phyloP scores from a whole-genome alignment of 1,140 invertebrate species.

The Rhagoletis zephyria region DNA sequence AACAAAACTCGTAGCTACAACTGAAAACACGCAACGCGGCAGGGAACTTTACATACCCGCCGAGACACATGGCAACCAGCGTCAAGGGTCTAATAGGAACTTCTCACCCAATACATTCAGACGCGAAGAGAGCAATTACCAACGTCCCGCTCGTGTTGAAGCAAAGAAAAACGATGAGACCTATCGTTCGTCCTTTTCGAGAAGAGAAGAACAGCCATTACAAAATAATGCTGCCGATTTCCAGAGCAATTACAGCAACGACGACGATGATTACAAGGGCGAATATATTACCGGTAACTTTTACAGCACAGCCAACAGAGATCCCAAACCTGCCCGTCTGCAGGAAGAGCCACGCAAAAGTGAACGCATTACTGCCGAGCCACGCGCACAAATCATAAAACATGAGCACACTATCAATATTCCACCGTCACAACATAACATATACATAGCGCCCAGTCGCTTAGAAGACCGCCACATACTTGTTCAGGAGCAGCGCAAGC shows the following conservation, averaged over 20 bases:
- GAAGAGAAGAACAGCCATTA: neutral
- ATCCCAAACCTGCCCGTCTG: conserved; percentile 65
- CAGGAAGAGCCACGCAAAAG: conserved; percentile 56
- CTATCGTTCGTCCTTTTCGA: neutral
- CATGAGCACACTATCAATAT: conserved; percentile 70
- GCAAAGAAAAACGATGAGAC: neutral
- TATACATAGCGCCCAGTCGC: conserved; percentile 63
- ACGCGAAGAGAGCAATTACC: conserved; percentile 60
- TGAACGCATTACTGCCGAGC: neutral
- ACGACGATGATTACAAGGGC: conserved; percentile 58
- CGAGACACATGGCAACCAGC: conserved; percentile 65
- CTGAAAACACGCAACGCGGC: conserved; percentile 55
- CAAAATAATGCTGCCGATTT: neutral
- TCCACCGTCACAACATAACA: conserved; percentile 69
- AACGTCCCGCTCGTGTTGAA: conserved; percentile 58
- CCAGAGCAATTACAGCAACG: neutral
- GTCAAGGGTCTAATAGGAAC: conserved; percentile 58
- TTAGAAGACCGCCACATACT: conserved; percentile 56
- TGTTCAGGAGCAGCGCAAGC: conserved; percentile 1
- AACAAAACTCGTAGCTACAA: conserved; percentile 53
- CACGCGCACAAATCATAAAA: conserved; percentile 65
- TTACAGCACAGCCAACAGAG: conserved; percentile 60
- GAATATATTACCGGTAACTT: conserved; percentile 68
- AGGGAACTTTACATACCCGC: conserved; percentile 57
- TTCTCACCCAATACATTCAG: neutral